Evolutionary conservation across 2,797 vertebrate genomes (phyloP).

Genomic region (Peromyscus nudipes): DNA sequence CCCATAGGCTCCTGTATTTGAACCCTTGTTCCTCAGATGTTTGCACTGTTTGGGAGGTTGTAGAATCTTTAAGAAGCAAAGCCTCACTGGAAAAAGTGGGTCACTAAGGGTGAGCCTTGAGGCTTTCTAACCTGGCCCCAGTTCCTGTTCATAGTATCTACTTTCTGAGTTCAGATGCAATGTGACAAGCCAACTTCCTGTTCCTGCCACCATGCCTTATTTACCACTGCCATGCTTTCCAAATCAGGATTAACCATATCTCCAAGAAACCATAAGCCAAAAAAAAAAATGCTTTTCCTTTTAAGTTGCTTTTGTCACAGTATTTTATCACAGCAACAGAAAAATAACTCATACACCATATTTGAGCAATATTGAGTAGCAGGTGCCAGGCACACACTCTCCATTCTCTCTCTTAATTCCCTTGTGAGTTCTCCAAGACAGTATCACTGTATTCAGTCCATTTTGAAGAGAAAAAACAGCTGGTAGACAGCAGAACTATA

Average conservation of each 20-base stretch:
- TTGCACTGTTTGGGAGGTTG: background rate
- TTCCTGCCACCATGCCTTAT: background rate
- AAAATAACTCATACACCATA: background rate
- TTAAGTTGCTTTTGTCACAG: background rate
- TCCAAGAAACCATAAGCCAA: background rate
- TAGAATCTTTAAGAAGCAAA: background rate
- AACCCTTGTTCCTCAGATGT: background rate
- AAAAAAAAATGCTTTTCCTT: background rate
- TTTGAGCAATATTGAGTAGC: background rate
- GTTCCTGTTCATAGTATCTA: background rate
- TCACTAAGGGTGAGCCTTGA: background rate
- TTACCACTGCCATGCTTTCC: background rate
- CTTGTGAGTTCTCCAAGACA: background rate
- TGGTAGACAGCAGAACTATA: background rate
- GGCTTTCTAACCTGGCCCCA: background rate
- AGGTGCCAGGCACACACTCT: background rate
- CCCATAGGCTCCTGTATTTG: background rate
- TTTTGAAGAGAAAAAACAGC: slow-evolving; percentile 4
- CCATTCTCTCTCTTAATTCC: background rate
- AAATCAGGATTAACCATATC: background rate
- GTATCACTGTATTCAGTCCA: background rate
- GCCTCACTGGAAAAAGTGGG: background rate
- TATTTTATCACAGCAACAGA: background rate
- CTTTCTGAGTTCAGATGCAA: background rate
- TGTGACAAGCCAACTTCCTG: background rate